Evolutionary conservation across 2,888 invertebrate genomes (phyloP).

Genomic region (Volucella inflata): DNA sequence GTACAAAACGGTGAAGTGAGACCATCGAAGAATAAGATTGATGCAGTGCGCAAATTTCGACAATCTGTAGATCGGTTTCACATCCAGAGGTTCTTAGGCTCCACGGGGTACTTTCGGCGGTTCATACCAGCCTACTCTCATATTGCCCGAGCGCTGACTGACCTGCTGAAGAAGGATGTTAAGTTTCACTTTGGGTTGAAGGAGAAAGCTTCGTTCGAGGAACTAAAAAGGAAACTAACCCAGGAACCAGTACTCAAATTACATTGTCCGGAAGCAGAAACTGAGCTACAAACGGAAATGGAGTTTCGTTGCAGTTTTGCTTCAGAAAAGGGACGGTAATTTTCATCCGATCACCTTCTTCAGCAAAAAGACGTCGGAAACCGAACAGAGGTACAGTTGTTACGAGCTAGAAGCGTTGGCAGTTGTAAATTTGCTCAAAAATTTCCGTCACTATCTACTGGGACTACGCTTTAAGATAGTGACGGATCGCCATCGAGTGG

Average conservation of each 20-base stretch:
- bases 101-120: conserved; percentile 19
- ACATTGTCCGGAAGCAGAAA: not conserved
- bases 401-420: conserved; percentile 52
- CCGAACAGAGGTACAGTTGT: conserved; percentile 28
- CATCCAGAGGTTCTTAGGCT: too few species aligned
- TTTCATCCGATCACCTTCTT: conserved; percentile 50
- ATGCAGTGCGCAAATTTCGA: too few species aligned
- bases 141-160: conserved; percentile 8
- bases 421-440: conserved; percentile 27
- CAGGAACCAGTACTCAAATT: not conserved
- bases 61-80: too few species aligned
- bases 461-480: conserved; percentile 62
- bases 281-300: conserved; percentile 23
- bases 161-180: conserved; percentile 6
- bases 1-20: too few species aligned
- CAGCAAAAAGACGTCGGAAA: not conserved
- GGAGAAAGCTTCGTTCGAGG: conserved; percentile 10
- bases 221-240: conserved; percentile 20
- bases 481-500: conserved; percentile 72
- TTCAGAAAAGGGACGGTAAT: conserved; percentile 5
- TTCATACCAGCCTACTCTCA: conserved; percentile 19
- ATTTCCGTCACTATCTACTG: conserved; percentile 56
- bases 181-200: conserved; percentile 13
- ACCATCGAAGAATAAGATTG: too few species aligned
- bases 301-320: conserved; percentile 19